Evolutionary conservation across 2,797 vertebrate species (phyloP).

Genomic region (Helostoma temminkii): DNA sequence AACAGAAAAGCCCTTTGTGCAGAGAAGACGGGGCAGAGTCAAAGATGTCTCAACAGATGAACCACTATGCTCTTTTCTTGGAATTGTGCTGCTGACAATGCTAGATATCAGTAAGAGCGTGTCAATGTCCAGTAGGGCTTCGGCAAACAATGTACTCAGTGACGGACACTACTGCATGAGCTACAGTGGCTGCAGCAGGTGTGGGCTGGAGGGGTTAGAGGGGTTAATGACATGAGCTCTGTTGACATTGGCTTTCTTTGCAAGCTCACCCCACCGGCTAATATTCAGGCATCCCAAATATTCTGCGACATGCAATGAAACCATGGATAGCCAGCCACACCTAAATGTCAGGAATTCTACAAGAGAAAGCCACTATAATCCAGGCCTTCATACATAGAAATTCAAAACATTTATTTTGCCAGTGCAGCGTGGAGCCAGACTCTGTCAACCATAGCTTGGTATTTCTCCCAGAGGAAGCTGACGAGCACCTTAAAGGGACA

Average conservation of each 20-base stretch:
- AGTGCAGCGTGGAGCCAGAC: slow-evolving; percentile 10
- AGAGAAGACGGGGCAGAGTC: background rate
- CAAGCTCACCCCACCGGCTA: slow-evolving; percentile 80
- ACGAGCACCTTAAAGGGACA: background rate
- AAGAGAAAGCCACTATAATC: slow-evolving; percentile 81
- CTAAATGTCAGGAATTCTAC: slow-evolving; percentile 77
- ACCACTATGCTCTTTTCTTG: slow-evolving; percentile 44
- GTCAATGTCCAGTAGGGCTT: slow-evolving; percentile 11
- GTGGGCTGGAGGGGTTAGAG: slow-evolving; percentile 66
- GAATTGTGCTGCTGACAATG: slow-evolving; percentile 55
- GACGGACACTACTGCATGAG: slow-evolving; percentile 18
- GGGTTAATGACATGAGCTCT: slow-evolving; percentile 72
- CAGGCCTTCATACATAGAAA: slow-evolving; percentile 64
- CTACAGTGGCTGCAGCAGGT: slow-evolving; percentile 61
- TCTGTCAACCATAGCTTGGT: slow-evolving; percentile 2
- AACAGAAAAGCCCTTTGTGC: slow-evolving; percentile 13
- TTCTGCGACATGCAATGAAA: slow-evolving; percentile 80
- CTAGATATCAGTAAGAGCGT: slow-evolving; percentile 27
- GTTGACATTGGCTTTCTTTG: slow-evolving; percentile 81
- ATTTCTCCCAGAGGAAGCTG: slow-evolving; percentile 9
- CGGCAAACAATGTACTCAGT: slow-evolving; percentile 55
- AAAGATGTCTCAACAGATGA: slow-evolving; percentile 2
- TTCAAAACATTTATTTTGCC: slow-evolving; percentile 63
- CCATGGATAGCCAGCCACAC: slow-evolving; percentile 60
- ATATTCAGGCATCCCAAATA: slow-evolving; percentile 85